phyloP scores from a whole-genome alignment of 2,113 vertebrate species.

The Sebastes schlegelii region DNA sequence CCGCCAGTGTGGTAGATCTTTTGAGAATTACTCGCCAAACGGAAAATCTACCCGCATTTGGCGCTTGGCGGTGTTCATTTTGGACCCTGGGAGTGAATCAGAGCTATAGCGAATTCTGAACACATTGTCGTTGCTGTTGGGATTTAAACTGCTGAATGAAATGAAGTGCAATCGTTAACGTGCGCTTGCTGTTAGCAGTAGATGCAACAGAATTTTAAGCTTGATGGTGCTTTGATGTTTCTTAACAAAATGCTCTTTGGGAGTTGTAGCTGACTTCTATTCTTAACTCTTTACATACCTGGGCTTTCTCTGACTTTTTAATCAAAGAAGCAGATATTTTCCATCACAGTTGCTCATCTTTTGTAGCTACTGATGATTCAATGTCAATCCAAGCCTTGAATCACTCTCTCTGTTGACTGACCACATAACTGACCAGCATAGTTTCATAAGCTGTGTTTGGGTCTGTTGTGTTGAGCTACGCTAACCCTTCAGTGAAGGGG shows the following conservation, averaged over 20 bases:
- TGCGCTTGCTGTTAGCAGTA: background rate
- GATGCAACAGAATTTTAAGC: conserved; percentile 12
- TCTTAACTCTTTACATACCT: background rate
- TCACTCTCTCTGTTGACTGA: background rate
- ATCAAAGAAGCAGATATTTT: background rate
- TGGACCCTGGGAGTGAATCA: background rate
- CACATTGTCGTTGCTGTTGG: background rate
- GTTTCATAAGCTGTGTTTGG: conserved; percentile 51
- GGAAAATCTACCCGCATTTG: too few species aligned
- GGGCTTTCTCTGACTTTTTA: background rate
- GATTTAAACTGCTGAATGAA: background rate
- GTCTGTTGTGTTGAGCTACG: conserved; percentile 29
- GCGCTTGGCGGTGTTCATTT: too few species aligned
- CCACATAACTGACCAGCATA: conserved; percentile 8
- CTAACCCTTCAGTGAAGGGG: conserved; percentile 34
- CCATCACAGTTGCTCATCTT: background rate
- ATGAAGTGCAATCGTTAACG: background rate
- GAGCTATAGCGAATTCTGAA: background rate
- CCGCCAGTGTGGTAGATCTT: too few species aligned
- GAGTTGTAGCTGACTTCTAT: background rate
- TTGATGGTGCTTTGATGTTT: background rate
- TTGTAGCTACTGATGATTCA: background rate
- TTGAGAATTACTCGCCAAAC: too few species aligned
- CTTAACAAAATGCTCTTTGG: background rate
- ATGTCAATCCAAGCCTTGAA: background rate